Evolutionary conservation across 1,140 invertebrate genomes (phyloP), one percentile per base, ranked within the genome.

Genomic region (Tribolium madens): DNA sequence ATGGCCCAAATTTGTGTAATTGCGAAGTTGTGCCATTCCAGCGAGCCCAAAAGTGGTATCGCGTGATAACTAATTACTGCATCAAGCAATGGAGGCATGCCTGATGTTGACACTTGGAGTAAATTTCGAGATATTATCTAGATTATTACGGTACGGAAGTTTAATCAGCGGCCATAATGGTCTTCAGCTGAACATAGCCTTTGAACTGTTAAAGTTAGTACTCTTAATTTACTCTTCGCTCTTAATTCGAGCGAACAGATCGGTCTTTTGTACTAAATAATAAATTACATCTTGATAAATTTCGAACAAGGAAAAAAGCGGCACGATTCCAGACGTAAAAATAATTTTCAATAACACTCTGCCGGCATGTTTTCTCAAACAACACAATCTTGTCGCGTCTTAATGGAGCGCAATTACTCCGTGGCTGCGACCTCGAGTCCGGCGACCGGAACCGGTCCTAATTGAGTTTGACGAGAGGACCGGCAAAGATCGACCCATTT

Each of bases 371-470:
- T 83, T 83, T 81, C 81, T 83, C 81, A 81, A 83, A 82, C 80
- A 83, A 82, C 81, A 83, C 80, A 81, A 83, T 81, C 81, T 83
- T 83, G 81, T 81, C 81, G 79, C 74, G 79, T 81, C 80, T 79
- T 83, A 83, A 83, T 83, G 80, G 80, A 75, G 78, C 75, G 79
- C 78, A 83, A 83, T 81, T 83, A 80, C 76, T 81, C 71, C 70
- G 68, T 36, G 80, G 31, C 75, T 64, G 73, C 57, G 57, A 78
- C 42, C 75, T 64, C 73, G 57, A 80, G 57, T 77, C 80, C 75
- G 78, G 79, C 76, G 78, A 81, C 75, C 80, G 80, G 80, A 83
- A 82, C 79, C 76, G 78, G 76, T 80, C 80, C 79, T 83, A 83
- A 83, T 83, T 81, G 80, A 79, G 79, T 83, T 83, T 81, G 79